Evolutionary conservation across 2,113 vertebrate species (phyloP).

Genomic region (Perca fluviatilis): DNA sequence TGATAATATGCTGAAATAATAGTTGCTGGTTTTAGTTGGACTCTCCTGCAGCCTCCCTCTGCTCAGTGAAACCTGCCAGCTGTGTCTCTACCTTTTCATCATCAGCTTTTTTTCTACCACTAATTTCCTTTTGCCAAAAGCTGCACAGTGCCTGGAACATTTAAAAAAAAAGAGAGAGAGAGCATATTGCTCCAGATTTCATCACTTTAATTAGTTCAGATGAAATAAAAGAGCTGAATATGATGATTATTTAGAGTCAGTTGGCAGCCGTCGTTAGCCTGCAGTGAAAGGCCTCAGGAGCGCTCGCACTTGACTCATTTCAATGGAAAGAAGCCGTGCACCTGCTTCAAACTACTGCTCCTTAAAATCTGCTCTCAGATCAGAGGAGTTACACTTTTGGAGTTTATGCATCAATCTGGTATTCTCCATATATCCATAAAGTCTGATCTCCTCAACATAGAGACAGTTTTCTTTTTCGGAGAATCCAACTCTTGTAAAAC

Average conservation of each 20-base stretch:
- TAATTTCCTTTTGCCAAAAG: conserved; percentile 56
- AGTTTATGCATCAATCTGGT: no score
- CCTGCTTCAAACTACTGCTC: conserved; percentile 7
- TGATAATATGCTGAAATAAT: no score
- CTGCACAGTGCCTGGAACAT: conserved; percentile 47
- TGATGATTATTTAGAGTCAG: conserved; percentile 50
- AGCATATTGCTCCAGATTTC: conserved; percentile 67
- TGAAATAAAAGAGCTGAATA: conserved; percentile 62
- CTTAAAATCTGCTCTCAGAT: no score
- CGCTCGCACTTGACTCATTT: conserved; percentile 22
- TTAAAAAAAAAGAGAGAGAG: conserved; percentile 18
- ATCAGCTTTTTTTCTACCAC: conserved; percentile 26
- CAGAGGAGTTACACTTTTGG: no score
- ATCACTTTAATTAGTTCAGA: conserved; percentile 70
- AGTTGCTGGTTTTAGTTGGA: neutral
- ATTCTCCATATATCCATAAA: no score
- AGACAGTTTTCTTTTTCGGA: no score
- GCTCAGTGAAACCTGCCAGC: conserved; percentile 16
- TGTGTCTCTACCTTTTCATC: conserved; percentile 66
- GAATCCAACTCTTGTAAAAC: no score
- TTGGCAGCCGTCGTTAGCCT: conserved; percentile 38
- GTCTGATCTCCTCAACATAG: no score
- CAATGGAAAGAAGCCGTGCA: conserved; percentile 9
- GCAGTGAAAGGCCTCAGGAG: conserved; percentile 54
- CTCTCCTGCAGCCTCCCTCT: conserved; percentile 4